Conservation (phyloP, 1,140 invertebrate genomes). For the Drosophila ananassae region DNA sequence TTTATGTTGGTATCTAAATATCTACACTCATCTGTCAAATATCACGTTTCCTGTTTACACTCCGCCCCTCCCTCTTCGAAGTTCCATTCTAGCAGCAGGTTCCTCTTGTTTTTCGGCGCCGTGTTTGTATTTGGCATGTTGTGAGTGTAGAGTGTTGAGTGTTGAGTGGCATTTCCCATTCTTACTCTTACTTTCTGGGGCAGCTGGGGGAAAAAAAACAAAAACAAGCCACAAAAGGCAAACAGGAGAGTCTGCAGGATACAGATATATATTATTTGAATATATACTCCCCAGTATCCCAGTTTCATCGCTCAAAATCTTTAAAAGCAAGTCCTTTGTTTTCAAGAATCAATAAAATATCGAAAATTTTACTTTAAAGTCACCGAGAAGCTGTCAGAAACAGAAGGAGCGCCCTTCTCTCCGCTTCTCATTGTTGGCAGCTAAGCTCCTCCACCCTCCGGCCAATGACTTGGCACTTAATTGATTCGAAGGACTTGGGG, state of each 20-base stretch:
- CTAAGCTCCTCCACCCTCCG: not conserved
- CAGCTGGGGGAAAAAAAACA: constrained; percentile 5
- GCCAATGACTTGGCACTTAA: constrained; percentile 18
- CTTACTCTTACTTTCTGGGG: constrained; percentile 5
- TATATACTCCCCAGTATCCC: not conserved
- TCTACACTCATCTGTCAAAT: constrained; percentile 79
- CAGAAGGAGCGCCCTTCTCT: not conserved
- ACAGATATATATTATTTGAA: constrained; percentile 1
- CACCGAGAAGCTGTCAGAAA: no score
- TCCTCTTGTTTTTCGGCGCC: constrained; percentile 40
- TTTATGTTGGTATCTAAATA: constrained; percentile 80
- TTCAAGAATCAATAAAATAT: no score
- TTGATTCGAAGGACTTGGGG: constrained; percentile 6
- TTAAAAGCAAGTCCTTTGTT: not conserved
- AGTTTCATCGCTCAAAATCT: not conserved
- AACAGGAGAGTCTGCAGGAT: not conserved
- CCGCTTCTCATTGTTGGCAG: not conserved
- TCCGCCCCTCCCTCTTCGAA: constrained; percentile 4
- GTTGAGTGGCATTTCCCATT: constrained; percentile 51
- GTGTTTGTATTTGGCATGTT: constrained; percentile 68
- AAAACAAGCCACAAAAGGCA: constrained; percentile 8
- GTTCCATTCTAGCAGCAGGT: constrained; percentile 22
- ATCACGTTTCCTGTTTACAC: constrained; percentile 80
- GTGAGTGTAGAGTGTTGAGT: constrained; percentile 38
- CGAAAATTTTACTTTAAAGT: no score